Conservation (phyloP, 2,797 vertebrate species). For the Eurystomus glaucurus region DNA sequence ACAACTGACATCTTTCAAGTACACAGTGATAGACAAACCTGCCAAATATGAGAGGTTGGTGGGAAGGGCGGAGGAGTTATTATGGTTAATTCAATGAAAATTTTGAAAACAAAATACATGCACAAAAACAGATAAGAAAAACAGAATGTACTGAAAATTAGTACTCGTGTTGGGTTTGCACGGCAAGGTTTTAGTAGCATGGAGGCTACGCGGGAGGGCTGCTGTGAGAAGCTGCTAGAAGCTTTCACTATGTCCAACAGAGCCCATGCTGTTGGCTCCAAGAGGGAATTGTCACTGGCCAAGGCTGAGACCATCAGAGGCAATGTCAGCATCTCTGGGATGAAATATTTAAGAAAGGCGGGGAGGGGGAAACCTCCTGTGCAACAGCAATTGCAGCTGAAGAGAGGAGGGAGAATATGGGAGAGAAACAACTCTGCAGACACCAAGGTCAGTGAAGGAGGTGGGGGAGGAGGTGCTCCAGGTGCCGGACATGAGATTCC, state of each 20-base stretch:
- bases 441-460: not conserved
- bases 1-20: not conserved
- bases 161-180: rapidly evolving
- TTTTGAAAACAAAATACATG: not conserved
- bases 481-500: rapidly evolving
- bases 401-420: not conserved
- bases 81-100: not conserved
- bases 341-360: not conserved
- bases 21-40: not conserved
- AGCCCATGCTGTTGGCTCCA: not conserved
- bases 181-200: not conserved
- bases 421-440: not conserved
- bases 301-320: rapidly evolving
- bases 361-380: too few relatives aligned
- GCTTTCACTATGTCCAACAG: not conserved
- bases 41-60: not conserved
- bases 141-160: not conserved
- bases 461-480: not conserved
- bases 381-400: not conserved
- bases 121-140: not conserved
- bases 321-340: rapidly evolving
- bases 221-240: too few relatives aligned
- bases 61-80: too few relatives aligned
- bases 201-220: not conserved
- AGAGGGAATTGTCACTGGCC: rapidly evolving